phyloP scores from a whole-genome alignment of 2,888 invertebrate genomes.

The Cerceris rybyensis region DNA sequence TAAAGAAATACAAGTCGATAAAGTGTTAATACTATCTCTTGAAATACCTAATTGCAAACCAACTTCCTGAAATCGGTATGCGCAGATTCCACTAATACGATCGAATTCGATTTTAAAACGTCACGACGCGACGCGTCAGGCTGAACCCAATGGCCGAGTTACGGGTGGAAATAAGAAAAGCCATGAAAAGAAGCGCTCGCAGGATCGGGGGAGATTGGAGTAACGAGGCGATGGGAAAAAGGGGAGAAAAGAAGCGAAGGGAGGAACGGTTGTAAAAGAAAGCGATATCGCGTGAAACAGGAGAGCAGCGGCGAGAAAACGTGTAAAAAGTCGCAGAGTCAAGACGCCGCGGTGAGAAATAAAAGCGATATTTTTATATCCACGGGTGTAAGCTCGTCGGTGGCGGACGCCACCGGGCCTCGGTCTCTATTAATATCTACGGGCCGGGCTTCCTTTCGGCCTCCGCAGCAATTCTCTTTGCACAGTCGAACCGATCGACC shows the following conservation, averaged over 20 bases:
- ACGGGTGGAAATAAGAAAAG: background rate
- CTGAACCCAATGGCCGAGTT: too few species aligned
- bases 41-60: too few species aligned
- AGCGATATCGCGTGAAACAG: background rate
- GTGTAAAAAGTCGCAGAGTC: constrained; percentile 26
- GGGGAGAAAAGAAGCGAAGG: background rate
- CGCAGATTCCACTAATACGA: too few species aligned
- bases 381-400: constrained; percentile 74
- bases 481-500: constrained; percentile 47
- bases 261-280: background rate
- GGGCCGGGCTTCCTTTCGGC: constrained; percentile 74
- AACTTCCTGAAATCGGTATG: too few species aligned
- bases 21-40: too few species aligned
- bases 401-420: constrained; percentile 75
- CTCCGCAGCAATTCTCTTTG: constrained; percentile 57
- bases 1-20: too few species aligned
- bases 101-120: too few species aligned
- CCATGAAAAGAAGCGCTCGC: background rate
- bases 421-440: constrained; percentile 80
- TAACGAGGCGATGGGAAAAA: background rate
- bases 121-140: too few species aligned
- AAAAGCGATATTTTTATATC: constrained; percentile 80
- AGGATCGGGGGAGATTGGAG: background rate
- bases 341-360: constrained; percentile 62
- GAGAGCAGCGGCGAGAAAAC: constrained; percentile 18